phyloP scores from a whole-genome alignment of 1,140 invertebrate genomes.

The Medauroidea extradentata region DNA sequence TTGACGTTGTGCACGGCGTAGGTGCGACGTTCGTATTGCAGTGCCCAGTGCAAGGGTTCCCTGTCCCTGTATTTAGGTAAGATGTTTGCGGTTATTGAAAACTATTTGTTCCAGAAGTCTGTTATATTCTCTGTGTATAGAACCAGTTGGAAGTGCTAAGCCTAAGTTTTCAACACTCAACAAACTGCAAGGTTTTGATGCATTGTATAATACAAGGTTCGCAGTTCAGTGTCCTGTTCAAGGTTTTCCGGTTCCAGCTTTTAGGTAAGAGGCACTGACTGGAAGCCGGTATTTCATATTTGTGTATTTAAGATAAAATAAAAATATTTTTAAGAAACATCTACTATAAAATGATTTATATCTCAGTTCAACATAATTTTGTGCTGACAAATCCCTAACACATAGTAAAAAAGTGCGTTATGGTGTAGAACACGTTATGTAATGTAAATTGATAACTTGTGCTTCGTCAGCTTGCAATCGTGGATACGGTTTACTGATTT shows the following conservation, averaged over 20 bases:
- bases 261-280: slow-evolving; percentile 50
- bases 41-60: slow-evolving; percentile 55
- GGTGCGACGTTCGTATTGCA: slow-evolving; percentile 44
- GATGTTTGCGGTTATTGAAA: slow-evolving; percentile 1
- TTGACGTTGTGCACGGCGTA: slow-evolving; percentile 46
- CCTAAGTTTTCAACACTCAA: slow-evolving; percentile 62
- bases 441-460: too few species aligned
- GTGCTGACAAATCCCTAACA: too few species aligned
- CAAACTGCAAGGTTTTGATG: slow-evolving; percentile 37
- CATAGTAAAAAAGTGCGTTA: too few species aligned
- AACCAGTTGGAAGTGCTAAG: slow-evolving; percentile 66
- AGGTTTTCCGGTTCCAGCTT: slow-evolving; percentile 65
- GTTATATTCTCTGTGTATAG: slow-evolving; percentile 47
- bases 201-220: slow-evolving; percentile 34
- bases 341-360: slow-evolving; percentile 2
- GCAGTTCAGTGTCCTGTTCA: slow-evolving; percentile 60
- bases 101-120: background rate
- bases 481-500: too few species aligned
- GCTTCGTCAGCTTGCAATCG: too few species aligned
- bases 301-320: background rate
- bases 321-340: background rate
- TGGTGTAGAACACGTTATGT: too few species aligned
- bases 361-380: too few species aligned
- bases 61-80: slow-evolving; percentile 49
- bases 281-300: too few species aligned